Base-by-base conservation (phyloP, 1,140 invertebrate genomes). In the Drosophila sp. region DNA sequence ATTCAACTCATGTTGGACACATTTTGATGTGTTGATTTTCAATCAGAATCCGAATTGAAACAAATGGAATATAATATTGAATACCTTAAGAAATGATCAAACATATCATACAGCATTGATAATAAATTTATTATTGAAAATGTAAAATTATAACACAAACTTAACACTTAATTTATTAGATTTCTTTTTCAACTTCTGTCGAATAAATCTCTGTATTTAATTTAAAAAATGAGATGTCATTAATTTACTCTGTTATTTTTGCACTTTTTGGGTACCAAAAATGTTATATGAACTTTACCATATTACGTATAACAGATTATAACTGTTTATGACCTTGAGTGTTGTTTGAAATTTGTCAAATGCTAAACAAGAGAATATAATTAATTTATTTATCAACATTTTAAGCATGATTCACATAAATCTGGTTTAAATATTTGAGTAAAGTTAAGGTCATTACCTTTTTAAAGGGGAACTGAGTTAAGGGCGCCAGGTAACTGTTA, bases 381-480 rank as follows among this genome's bases (percentile, higher is more conserved):
- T 62, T 51, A 51, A 62, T 62, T 40, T 18, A 41, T 51, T 51
- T 62, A 59, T 34, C 48, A 73, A 51, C 41, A 18, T 58, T 32
- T 32, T 57, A 40, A 45, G 18, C 2, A 25, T 73, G 64, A 73
- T 11, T 73, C 65, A 74, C 27, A 18, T 54, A 18, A 48, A 48
- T 40, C 64, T 21, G 57, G 38, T 70, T 57, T 73, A 50, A 41
- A 29, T 25, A 25, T 38, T 66, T 38, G 29, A 21, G n/a, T 36
- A 58, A n/a, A 54, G 32, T 41, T 62, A 50, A 74, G 71, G 64
- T 73, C 71, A 56, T 73, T 73, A 69, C 40, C 57, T 61, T 50
- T 25, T 25, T 2, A 9, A 2, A 32, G 13, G 4, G 18, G 18
- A 2, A 21, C 21, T 21, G 43, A n/a, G 9, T 5, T 13, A 16